Evolutionary conservation across 2,888 invertebrate species (phyloP).

Genomic region (Trypoxylon attenuatum): DNA sequence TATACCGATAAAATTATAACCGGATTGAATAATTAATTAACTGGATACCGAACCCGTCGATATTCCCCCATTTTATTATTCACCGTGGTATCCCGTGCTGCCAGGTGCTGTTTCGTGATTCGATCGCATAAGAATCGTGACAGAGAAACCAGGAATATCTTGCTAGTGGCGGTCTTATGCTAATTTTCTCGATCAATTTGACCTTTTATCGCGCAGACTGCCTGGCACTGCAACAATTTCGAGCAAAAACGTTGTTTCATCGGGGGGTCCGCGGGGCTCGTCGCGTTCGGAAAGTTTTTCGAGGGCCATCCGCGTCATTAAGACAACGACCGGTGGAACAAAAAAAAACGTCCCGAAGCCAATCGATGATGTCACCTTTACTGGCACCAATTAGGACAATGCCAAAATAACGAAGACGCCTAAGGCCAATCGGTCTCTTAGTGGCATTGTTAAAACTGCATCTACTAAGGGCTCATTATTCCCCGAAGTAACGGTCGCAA

Average conservation of each 20-base stretch:
- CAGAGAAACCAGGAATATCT: slow-evolving; percentile 21
- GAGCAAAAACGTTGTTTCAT: neutral
- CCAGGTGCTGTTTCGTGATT: slow-evolving; percentile 26
- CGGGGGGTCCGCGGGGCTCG: neutral
- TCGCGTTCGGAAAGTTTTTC: neutral
- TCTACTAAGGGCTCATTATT: no score
- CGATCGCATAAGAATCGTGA: slow-evolving; percentile 17
- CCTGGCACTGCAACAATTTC: slow-evolving; percentile 7
- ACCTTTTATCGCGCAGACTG: slow-evolving; percentile 24
- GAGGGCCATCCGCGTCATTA: neutral
- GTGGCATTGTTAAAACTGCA: no score
- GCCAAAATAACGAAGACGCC: neutral
- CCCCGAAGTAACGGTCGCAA: no score
- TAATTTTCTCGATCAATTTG: slow-evolving; percentile 26
- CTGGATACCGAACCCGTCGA: slow-evolving; percentile 15
- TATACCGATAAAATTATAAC: no score
- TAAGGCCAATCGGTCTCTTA: neutral
- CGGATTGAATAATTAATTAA: slow-evolving; percentile 19
- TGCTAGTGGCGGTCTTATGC: slow-evolving; percentile 36
- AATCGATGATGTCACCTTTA: neutral
- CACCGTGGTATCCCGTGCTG: neutral
- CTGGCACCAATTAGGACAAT: neutral
- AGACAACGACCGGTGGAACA: neutral
- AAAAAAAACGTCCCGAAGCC: neutral
- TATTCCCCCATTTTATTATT: slow-evolving; percentile 31